Base-by-base conservation (phyloP, 2,888 invertebrate genomes). In the Blera fallax region DNA sequence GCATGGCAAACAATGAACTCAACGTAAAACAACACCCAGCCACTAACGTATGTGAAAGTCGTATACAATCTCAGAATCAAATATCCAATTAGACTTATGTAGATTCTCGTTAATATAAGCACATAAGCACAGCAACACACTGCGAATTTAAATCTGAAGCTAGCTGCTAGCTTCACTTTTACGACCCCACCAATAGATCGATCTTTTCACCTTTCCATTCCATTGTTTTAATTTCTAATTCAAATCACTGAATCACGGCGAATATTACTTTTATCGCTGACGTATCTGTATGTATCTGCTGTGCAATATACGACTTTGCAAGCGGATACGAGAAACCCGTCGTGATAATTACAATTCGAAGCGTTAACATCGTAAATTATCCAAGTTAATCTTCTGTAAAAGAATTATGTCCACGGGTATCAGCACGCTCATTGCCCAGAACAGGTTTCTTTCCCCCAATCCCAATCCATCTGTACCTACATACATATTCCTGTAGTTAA, bases 361-460 rank as follows among this genome's bases (percentile, higher is more conserved):
- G 67, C 21, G 29, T 45, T 58, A 56, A 29, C 56, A 45, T 45
- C 69, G 29, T 56, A 40, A 43, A 45, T 56, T 18, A n/a, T 29
- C 43, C 34, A 45, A 56, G 54, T 56, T 56, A 64, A 74, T 74
- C 65, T 54, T 65, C 52, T 70, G 58, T 69, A 37, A 62, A 70
- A 70, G 69, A 78, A 50, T 50, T 60, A 60, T 70, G 40, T 69
- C 54, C 54, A 14, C n/a, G 32, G 67, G 10, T 50, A 52, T 74
- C 64, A 24, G 18, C 50, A 70, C 16, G 70, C 45, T 56, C 45
- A 40, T 52, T 62, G 69, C 32, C 32, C 7, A 72, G 11, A 82
- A 82, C 64, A 65, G 58, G 64, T 77, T 81, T 37, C 37, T 6
- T 11, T 10, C 24, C 27, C 8, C 27, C 43, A n/a, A n/a, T n/a